A percentile compares a stretch with the other conserved stretches of the same genome.
Conservation (phyloP, 2,113 vertebrate species). For the Aegithalos caudatus region DNA sequence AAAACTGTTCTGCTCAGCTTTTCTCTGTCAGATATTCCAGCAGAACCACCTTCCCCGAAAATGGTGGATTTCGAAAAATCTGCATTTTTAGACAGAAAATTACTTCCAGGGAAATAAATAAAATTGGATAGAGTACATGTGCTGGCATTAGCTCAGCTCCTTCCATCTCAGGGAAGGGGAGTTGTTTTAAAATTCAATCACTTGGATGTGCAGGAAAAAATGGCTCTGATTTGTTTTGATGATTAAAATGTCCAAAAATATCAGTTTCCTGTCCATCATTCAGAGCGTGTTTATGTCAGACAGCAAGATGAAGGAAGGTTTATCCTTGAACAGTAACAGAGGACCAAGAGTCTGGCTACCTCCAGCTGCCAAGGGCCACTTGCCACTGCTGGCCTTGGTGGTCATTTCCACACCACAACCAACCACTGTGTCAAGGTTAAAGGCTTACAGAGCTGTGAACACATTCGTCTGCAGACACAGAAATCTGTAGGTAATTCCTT, state of each 20-base stretch:
- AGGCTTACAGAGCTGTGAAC: background rate
- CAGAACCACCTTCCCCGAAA: background rate
- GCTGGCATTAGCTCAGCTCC: background rate
- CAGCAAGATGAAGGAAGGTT: background rate
- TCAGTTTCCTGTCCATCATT: background rate
- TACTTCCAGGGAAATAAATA: background rate
- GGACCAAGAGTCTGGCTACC: background rate
- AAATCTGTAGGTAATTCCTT: background rate
- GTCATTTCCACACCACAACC: background rate
- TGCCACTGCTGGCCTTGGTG: background rate
- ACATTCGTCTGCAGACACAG: background rate
- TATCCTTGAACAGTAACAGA: background rate
- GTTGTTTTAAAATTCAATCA: background rate
- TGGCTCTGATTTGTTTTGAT: slow-evolving; percentile 4
- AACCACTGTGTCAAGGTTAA: background rate
- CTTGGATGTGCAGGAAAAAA: background rate
- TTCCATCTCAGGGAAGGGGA: background rate
- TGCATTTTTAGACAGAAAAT: slow-evolving; percentile 5
- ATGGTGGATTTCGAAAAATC: background rate
- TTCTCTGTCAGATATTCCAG: background rate
- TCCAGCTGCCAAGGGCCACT: background rate
- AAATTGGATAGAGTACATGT: background rate
- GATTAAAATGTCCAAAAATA: slow-evolving; percentile 3
- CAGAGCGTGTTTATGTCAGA: background rate
- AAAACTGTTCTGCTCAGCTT: background rate